Percentiles rank a stretch among this genome's conserved stretches.
Conservation (phyloP, 2,888 invertebrate species). For the Schizaphis graminum region DNA sequence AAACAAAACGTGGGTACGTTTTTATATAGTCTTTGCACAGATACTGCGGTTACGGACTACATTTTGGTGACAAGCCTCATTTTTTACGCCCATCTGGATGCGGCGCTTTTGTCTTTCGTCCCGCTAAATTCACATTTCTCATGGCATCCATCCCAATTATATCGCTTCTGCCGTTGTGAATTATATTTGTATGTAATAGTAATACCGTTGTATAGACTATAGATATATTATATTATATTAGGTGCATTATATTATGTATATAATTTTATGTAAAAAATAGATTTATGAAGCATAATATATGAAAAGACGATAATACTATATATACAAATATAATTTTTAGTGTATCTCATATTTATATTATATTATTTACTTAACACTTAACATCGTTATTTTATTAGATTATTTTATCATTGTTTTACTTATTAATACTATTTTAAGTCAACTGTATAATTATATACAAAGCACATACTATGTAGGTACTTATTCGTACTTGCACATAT, state of each 20-base stretch:
- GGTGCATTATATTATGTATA: not conserved
- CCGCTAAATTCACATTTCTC: not conserved
- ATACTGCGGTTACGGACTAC: not conserved
- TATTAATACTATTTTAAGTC: not conserved
- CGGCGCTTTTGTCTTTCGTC: not conserved
- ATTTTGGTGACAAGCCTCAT: not conserved
- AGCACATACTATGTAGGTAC: not conserved
- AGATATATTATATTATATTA: not conserved
- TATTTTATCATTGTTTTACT: not conserved
- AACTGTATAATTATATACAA: not conserved
- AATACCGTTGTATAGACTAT: not conserved
- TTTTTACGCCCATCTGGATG: not conserved
- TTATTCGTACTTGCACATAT: not conserved
- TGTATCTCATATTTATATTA: not conserved
- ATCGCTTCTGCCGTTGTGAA: not conserved
- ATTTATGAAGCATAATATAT: not conserved
- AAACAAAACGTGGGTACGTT: not conserved
- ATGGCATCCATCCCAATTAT: not conserved
- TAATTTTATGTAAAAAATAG: not conserved
- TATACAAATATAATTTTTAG: not conserved
- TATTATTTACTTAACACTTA: not conserved
- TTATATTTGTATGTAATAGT: not conserved
- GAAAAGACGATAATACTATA: not conserved
- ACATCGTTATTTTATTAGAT: not conserved
- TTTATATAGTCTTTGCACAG: not conserved